phyloP scores from a whole-genome alignment of 2,797 vertebrate genomes.

The Chelon labrosus region DNA sequence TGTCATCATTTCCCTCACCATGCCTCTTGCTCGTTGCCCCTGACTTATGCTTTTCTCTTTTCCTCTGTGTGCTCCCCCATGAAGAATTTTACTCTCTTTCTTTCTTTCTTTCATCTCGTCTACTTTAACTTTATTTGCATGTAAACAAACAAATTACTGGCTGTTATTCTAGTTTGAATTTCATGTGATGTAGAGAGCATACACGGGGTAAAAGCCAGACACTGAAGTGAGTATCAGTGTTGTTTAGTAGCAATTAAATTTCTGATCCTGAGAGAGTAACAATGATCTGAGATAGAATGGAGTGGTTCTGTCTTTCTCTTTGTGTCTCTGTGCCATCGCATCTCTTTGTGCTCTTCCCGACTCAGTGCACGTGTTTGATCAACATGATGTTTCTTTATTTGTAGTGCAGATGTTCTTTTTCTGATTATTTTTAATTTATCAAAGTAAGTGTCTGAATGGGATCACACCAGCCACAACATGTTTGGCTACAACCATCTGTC shows the following conservation, averaged over 20 bases:
- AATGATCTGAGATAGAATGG: slow-evolving; percentile 19
- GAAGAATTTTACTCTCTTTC: slow-evolving; percentile 12
- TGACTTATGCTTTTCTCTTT: background rate
- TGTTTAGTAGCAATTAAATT: slow-evolving; percentile 47
- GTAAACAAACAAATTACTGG: slow-evolving; percentile 54
- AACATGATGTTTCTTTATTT: background rate
- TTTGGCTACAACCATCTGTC: too few relatives aligned
- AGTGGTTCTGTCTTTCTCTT: background rate
- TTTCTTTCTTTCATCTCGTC: slow-evolving; percentile 44
- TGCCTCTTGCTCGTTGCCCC: slow-evolving; percentile 9
- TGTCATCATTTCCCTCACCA: slow-evolving; percentile 24
- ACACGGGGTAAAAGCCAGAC: slow-evolving; percentile 12
- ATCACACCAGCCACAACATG: too few relatives aligned
- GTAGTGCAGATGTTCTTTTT: too few relatives aligned
- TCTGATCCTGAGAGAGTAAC: slow-evolving; percentile 14
- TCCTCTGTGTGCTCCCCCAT: background rate
- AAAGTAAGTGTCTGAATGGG: too few relatives aligned
- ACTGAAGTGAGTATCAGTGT: slow-evolving; percentile 35
- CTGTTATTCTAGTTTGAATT: slow-evolving; percentile 32
- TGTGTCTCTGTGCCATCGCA: background rate
- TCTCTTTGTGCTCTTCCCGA: background rate
- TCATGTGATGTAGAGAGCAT: slow-evolving; percentile 26
- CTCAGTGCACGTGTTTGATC: background rate
- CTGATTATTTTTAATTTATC: too few relatives aligned
- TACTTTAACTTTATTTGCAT: slow-evolving; percentile 40